Evolutionary conservation across 2,888 invertebrate species (phyloP), one percentile per base, ranked within the genome.

Genomic region (Heteropelma amictum): DNA sequence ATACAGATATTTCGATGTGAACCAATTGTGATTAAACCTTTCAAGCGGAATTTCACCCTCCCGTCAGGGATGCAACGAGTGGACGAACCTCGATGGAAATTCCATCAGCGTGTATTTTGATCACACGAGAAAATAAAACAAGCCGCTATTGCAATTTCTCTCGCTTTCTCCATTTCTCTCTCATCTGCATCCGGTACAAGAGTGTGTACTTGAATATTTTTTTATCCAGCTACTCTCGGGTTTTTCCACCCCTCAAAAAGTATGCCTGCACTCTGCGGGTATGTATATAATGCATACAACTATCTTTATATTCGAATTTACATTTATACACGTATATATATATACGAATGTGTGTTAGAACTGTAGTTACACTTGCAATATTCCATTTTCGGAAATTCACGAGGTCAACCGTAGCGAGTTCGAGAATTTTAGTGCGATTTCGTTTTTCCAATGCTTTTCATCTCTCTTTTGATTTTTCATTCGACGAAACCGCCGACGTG

Each of bases 61-160:
- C 83, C 81, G 83, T 82, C 74, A 80, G 81, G 80, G 82, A 77
- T 76, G 79, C 82, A 83, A 84, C 81, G 81, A 82, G 78, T 80
- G 80, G 80, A 76, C 51, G 19, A 53, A 42, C n/a, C 63, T 40
- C 47, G 33, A 49, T 40, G 58, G 4, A 10, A 19, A 51, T 23
- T 19, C 82, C 79, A 78, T 33, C 35, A 54, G 82, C 82, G 82
- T 82, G 83, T 81, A 82, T 83, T 83, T 83, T 79, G 81, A 82
- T 83, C 84, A 83, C 83, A 84, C 82, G 80, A 83, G n/a, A 83
- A 80, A 79, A 79, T 77, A 79, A 81, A 79, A 80, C 80, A 79
- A 82, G 81, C 81, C 80, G 80, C 73, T 65, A 77, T 79, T 77
- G 69, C 73, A 69, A 12, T 47, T 40, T 35, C 38, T 30, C 45